A percentile compares a stretch with the other conserved stretches of the same genome.
These are phyloP conservation scores for Lasaia peninsularis DNA, from an alignment of 1,140 invertebrate species.

Conservation along the genomic window DNA sequence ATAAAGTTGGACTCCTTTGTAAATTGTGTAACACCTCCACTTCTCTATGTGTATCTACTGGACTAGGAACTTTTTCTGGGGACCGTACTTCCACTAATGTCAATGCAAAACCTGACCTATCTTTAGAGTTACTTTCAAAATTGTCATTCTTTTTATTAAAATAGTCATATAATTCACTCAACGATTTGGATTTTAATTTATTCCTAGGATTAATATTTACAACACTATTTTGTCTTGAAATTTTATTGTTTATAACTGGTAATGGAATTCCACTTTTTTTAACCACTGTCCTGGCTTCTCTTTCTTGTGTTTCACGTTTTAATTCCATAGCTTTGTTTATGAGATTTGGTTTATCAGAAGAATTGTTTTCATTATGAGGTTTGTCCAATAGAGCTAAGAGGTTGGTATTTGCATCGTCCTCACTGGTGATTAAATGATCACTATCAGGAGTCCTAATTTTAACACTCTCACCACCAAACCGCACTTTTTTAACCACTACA, in stretches of 20 bases:
- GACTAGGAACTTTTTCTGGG: conserved; percentile 69
- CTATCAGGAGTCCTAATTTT: conserved; percentile 90
- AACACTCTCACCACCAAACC: conserved; percentile 89
- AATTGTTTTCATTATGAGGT: conserved; percentile 35
- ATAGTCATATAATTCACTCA: conserved; percentile 71
- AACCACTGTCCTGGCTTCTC: conserved; percentile 29
- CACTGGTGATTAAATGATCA: conserved; percentile 78
- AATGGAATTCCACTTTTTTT: conserved; percentile 67
- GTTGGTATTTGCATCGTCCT: conserved; percentile 60
- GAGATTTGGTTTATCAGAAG: conserved; percentile 39
- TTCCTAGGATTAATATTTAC: conserved; percentile 41
- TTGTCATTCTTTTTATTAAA: conserved; percentile 66
- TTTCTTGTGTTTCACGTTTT: conserved; percentile 47
- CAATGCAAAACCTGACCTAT: conserved; percentile 55
- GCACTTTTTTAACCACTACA: conserved; percentile 81
- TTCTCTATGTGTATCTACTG: conserved; percentile 76
- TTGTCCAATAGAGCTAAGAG: conserved; percentile 30
- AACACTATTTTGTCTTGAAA: conserved; percentile 28
- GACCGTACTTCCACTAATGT: conserved; percentile 59
- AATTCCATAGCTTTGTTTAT: conserved; percentile 59
- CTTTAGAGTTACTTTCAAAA: conserved; percentile 32
- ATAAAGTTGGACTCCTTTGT: conserved; percentile 71
- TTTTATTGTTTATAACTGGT: conserved; percentile 56
- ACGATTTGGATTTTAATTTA: conserved; percentile 71
- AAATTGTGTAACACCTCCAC: conserved; percentile 82